Conservation (phyloP, 2,797 vertebrate species). For the Rhinogobio ventralis region DNA sequence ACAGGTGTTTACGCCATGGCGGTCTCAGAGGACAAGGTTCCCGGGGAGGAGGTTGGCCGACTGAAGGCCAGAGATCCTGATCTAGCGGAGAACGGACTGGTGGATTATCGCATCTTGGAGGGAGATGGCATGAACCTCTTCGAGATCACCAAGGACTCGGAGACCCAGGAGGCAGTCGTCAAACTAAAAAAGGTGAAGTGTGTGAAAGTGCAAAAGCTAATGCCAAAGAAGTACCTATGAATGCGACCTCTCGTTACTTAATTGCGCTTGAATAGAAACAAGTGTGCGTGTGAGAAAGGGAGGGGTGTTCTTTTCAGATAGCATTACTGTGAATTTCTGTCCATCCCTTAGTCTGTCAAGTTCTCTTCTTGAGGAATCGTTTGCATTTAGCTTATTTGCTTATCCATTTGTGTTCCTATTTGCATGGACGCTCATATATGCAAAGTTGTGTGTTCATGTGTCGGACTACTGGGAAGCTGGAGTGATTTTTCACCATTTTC, state of each 20-base stretch:
- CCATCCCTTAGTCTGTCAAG: neutral
- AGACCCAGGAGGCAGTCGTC: slow-evolving; percentile 93
- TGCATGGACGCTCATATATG: slow-evolving; percentile 20
- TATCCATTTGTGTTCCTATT: slow-evolving; percentile 9
- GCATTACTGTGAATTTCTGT: slow-evolving; percentile 9
- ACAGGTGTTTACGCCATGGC: slow-evolving; percentile 88
- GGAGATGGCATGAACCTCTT: slow-evolving; percentile 90
- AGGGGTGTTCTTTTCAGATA: slow-evolving; percentile 24
- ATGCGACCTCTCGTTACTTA: neutral
- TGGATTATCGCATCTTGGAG: slow-evolving; percentile 90
- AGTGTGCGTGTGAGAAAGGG: neutral
- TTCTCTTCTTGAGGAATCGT: neutral
- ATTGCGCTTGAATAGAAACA: neutral
- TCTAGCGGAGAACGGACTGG: slow-evolving; percentile 92
- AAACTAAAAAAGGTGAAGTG: slow-evolving; percentile 91
- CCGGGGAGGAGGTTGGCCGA: slow-evolving; percentile 85
- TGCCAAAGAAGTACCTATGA: neutral
- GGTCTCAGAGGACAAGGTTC: slow-evolving; percentile 82
- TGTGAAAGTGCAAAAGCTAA: neutral
- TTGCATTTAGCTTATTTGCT: slow-evolving; percentile 42
- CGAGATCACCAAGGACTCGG: slow-evolving; percentile 91
- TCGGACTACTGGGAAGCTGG: slow-evolving; percentile 13
- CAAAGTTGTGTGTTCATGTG: neutral
- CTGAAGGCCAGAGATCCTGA: slow-evolving; percentile 96
- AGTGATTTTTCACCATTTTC: slow-evolving; percentile 52